phyloP scores from a whole-genome alignment of 2,113 vertebrate species.

The Cariama cristata region DNA sequence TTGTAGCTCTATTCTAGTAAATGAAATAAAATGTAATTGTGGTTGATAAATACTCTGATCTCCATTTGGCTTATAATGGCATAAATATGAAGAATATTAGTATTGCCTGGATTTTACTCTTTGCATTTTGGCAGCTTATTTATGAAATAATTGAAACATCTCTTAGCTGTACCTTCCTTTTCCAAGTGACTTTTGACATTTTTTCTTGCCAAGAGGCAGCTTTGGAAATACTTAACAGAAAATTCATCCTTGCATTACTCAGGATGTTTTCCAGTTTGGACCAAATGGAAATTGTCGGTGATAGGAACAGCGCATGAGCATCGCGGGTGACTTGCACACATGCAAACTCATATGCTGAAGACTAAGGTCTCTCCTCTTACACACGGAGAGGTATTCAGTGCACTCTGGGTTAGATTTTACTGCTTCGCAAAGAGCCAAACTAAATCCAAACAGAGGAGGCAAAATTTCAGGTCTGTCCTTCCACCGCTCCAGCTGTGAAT shows the following conservation, averaged over 20 bases:
- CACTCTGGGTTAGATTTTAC: not conserved
- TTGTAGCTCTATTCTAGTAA: not conserved
- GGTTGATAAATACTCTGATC: not conserved
- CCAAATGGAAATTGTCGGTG: conserved; percentile 57
- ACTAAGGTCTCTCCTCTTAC: not conserved
- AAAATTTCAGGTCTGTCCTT: not conserved
- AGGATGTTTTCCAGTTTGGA: conserved; percentile 67
- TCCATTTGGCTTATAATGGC: not conserved
- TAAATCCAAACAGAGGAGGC: not conserved
- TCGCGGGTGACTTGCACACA: not conserved
- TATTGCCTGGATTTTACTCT: not conserved
- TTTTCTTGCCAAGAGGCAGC: conserved; percentile 41
- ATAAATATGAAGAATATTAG: not conserved
- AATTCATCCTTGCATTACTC: conserved; percentile 60
- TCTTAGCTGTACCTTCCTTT: conserved; percentile 38
- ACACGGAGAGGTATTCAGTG: not conserved
- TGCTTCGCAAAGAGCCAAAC: not conserved
- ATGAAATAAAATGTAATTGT: not conserved
- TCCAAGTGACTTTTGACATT: conserved; percentile 61
- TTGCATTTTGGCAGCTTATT: conserved; percentile 20
- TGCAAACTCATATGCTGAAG: not conserved
- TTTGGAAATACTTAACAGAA: conserved; percentile 73
- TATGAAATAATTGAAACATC: not conserved
- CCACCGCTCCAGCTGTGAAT: not conserved
- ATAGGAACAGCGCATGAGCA: conserved; percentile 45